Evolutionary conservation across 2,113 vertebrate species (phyloP), one percentile per base, ranked within the genome.

Genomic region (Phaethon lepturus): DNA sequence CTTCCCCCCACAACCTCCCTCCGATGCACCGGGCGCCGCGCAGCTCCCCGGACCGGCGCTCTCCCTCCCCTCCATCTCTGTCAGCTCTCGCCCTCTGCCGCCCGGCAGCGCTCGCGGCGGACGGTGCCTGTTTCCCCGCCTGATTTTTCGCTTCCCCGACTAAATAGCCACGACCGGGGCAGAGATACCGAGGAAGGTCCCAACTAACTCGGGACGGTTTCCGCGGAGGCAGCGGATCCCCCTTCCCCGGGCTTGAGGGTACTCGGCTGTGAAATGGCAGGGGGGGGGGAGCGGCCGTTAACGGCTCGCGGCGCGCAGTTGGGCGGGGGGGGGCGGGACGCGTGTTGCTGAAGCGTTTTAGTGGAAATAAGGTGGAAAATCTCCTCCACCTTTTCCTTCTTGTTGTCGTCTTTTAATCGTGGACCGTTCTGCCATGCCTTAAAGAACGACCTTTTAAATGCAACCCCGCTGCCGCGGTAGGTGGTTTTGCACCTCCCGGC

Each of bases 31-130:
- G 66, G 69, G 82, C 67, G 63, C 86, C 78, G 86, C 78, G 78
- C 91, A 56, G 89, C 83, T 88, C 55, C 49, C 60, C 60, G 55
- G 86, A 85, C 94, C 35, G 89, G 4, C 86, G 55, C 50, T 47
- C 31, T 20, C 58, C n/a, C n/a, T 49, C 73, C 52, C 17, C 19
- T 72, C 45, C n/a, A 15, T 31, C 66, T n/a, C 89, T 47, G 62
- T 13, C 78, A 76, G 67, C 88, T 79, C 90, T 93, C 86, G 93
- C 90, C 79, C 87, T 91, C 83, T 96, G 95, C 93, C 55, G 78
- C 82, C 42, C 59, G 42, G 77, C 72, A 66, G 72, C 26, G 77
- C 89, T 47, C 66, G 19, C 40, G 35, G 79, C 68, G 40, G 35
- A 42, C 78, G 68, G 49, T 77, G 63, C 68, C 2, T 28, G 2